Evolutionary conservation across 2,888 invertebrate species (phyloP).

Genomic region (Papilio elwesi): DNA sequence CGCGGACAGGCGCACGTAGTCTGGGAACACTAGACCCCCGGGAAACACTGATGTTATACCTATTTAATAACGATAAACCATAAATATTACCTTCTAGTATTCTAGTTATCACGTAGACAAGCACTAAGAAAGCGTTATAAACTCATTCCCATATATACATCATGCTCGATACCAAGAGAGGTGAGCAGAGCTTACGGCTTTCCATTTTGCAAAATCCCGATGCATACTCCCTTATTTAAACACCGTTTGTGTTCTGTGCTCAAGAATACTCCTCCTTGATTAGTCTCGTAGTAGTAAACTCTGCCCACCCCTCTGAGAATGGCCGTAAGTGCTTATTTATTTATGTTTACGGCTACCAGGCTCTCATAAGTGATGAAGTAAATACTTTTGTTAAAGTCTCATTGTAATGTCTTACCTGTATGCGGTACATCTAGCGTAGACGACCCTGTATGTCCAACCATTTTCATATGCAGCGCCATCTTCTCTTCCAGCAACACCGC

Average conservation of each 20-base stretch:
- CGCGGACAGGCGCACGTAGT: constrained; percentile 90
- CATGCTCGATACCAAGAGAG: no score
- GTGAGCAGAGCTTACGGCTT: no score
- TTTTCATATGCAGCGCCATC: constrained; percentile 91
- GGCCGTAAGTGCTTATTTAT: neutral
- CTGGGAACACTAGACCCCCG: constrained; percentile 86
- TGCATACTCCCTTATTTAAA: neutral
- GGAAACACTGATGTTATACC: constrained; percentile 70
- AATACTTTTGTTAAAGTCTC: neutral
- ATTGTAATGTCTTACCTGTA: constrained; percentile 57
- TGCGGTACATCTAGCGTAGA: constrained; percentile 67
- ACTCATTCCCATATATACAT: no score
- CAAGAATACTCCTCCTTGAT: no score
- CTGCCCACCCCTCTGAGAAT: neutral
- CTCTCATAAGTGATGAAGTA: neutral
- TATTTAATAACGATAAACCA: constrained; percentile 40
- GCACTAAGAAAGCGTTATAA: no score
- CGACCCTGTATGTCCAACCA: constrained; percentile 87
- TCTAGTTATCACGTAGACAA: neutral
- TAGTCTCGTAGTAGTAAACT: no score
- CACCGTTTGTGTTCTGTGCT: neutral
- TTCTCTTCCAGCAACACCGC: constrained; percentile 94
- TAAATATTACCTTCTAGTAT: neutral
- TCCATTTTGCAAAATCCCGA: no score
- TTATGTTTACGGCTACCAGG: neutral